A percentile compares a stretch with the other conserved stretches of the same genome.
Evolutionary conservation across 2,888 invertebrate genomes (phyloP).

Genomic region (Disparrhopalites patrizii): DNA sequence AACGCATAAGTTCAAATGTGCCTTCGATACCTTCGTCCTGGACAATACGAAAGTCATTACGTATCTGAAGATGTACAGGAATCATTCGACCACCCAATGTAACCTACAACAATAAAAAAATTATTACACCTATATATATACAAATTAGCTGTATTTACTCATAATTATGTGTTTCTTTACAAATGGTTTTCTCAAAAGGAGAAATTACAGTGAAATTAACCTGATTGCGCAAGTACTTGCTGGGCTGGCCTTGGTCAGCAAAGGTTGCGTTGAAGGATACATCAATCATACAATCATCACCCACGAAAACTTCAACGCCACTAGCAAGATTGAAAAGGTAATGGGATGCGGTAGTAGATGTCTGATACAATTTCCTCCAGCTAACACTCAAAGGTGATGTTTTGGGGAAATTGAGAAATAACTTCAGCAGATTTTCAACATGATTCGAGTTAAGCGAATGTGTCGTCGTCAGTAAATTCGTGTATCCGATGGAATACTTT

Average conservation of each 20-base stretch:
- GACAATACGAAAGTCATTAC: background rate
- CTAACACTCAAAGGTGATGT: background rate
- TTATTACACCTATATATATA: no score
- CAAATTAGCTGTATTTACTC: no score
- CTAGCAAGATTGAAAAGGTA: background rate
- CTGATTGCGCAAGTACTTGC: background rate
- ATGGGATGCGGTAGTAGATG: background rate
- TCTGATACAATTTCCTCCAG: constrained; percentile 1
- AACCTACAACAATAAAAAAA: background rate
- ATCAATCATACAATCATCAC: background rate
- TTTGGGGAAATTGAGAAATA: background rate
- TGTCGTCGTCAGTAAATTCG: background rate
- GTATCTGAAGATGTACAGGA: background rate
- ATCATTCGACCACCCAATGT: background rate
- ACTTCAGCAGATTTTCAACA: background rate
- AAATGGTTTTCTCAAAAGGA: no score
- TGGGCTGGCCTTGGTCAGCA: background rate
- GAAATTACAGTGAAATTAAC: no score
- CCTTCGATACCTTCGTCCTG: background rate
- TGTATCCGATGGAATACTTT: background rate
- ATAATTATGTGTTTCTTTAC: no score
- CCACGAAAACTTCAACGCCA: background rate
- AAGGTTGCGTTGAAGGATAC: background rate
- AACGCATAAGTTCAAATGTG: background rate
- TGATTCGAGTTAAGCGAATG: background rate